Base-by-base conservation (phyloP, 2,888 invertebrate genomes). In the Troglohyphantes excavatus region DNA sequence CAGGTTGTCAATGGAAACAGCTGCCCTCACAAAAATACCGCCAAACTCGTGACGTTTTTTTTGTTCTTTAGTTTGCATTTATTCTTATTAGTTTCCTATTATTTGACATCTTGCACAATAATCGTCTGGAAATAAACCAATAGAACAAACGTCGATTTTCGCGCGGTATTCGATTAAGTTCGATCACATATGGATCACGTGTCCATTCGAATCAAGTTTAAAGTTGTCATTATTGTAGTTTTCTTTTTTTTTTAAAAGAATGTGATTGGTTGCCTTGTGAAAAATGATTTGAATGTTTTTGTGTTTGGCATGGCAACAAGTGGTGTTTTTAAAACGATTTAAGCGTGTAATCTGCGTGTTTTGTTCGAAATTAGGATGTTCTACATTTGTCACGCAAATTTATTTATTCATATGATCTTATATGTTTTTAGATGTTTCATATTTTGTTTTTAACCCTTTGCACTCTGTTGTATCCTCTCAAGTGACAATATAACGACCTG, bases 1-100 rank as follows among this genome's bases (percentile, higher is more conserved):
- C 59, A 29, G 75, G 75, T 75, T 75, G 75, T 75, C 75, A 75
- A 59, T 75, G 75, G 75, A 75, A 59, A 75, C 75, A 75, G 75
- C 59, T 29, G 75, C 29, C 29, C 27, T n/a, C 13, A 53, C 17
- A 53, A 53, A 53, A 53, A 53, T 53, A 53, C 53, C 53, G 53
- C 53, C n/a, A 53, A 53, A 53, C 53, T 53, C 53, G 53, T 1
- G 17, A n/a, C 5, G 53, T 13, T 53, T 33, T 33, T n/a, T n/a
- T 7, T 39, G 39, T 39, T n/a, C 53, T 5, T 53, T 33, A 9
- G 3, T 6, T 33, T 33, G 5, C 33, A 33, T 33, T 33, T n/a
- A 17, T 53, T 53, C 53, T 53, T 53, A n/a, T n/a, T 53, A 13
- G 0, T n/a, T 53, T n/a, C 17, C 53, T 53, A 53, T 7, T 53